Evolutionary conservation across 2,888 invertebrate species (phyloP), one percentile per base, ranked within the genome.

Genomic region (Harpalus rubripes): DNA sequence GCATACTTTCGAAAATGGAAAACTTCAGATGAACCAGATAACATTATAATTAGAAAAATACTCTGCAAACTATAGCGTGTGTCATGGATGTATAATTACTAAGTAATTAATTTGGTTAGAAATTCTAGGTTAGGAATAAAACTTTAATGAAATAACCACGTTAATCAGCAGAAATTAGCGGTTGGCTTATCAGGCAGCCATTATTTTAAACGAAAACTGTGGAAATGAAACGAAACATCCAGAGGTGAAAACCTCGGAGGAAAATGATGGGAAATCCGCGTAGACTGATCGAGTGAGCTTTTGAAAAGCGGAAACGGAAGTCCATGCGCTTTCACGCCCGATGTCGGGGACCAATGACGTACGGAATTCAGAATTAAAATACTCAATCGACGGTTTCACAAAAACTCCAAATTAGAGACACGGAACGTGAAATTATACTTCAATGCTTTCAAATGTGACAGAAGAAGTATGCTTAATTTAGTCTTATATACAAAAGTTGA

Each of bases 271-370:
- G 74, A 74, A 74, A 74, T 74, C 74, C 74, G 74, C 44, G 18
- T 74, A 52, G 74, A 52, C 74, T 74, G 74, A 74, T 74, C 74
- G 74, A 74, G 74, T 74, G 74, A 74, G 74, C 74, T 74, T 74
- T 74, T 18, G 22, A 74, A 74, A 22, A 59, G 32, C 59, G 79
- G 79, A 80, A 80, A 59, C 61, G 79, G 59, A 80, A 80, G 79
- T 59, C 79, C 32, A 39, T 80, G 79, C 78, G 78, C 61, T 80
- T 80, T 80, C 79, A 80, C 79, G 61, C 79, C 74, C 44, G 22
- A 12, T 26, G 63, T 7, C 32, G 39, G 68, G 44, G 8, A 63
- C 63, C 63, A 63, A 10, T 63, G 63, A 22, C 63, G 63, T 63
- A 22, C 63, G 63, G 18, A 22, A 63, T 52, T 52, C 12, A 52